phyloP scores from a whole-genome alignment of 2,113 vertebrate species.

The Arvicanthis niloticus region DNA sequence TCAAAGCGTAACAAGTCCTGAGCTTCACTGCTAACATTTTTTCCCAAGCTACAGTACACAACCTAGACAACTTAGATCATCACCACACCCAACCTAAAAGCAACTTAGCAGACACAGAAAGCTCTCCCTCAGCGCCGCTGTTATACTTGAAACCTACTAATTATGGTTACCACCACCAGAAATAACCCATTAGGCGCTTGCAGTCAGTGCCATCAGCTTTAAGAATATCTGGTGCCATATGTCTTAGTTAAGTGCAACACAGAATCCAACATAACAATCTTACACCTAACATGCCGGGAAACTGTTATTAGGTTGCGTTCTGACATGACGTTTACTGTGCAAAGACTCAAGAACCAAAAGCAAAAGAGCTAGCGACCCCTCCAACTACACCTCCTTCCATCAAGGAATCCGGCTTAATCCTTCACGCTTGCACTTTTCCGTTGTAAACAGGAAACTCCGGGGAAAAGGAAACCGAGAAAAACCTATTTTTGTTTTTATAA shows the following conservation, averaged over 20 bases:
- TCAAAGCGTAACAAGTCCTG: conserved; percentile 30
- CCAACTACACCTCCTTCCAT: background rate
- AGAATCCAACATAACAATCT: conserved; percentile 7
- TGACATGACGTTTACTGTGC: background rate
- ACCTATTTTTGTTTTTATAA: conserved; percentile 11
- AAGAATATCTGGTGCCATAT: conserved; percentile 45
- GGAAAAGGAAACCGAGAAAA: conserved; percentile 41
- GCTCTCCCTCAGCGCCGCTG: background rate
- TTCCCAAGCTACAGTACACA: background rate
- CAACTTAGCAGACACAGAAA: conserved; percentile 41
- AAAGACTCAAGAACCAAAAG: conserved; percentile 16
- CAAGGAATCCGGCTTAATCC: conserved; percentile 18
- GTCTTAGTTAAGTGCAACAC: conserved; percentile 19
- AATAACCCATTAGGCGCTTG: conserved; percentile 11
- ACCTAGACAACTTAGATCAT: conserved; percentile 9
- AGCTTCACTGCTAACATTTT: conserved; percentile 8
- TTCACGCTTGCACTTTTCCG: conserved; percentile 49
- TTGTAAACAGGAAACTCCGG: conserved; percentile 64
- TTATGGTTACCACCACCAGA: conserved; percentile 8
- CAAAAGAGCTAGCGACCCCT: conserved; percentile 26
- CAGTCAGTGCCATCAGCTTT: conserved; percentile 27
- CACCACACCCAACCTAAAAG: conserved; percentile 36
- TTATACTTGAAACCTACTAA: conserved; percentile 27
- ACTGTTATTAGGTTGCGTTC: background rate
- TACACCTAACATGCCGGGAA: conserved; percentile 3